Conservation (phyloP, 2,888 invertebrate species). For the Mantis religiosa region DNA sequence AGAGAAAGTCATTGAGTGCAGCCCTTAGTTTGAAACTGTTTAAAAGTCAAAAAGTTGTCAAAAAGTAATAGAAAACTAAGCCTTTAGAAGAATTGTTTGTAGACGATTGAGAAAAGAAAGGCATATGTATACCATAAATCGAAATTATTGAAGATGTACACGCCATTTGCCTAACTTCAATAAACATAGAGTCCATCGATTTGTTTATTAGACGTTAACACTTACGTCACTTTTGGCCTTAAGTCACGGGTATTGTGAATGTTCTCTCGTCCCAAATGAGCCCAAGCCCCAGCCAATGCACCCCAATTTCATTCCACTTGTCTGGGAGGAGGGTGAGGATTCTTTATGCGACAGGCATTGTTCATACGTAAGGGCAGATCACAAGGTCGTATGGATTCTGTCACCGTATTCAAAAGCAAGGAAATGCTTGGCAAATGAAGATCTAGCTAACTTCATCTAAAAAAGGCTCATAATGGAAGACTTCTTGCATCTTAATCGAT, state of each 20-base stretch:
- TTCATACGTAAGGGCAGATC: neutral
- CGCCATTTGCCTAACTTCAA: too few relatives aligned
- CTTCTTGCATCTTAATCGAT: neutral
- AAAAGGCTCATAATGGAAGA: neutral
- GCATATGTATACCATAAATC: too few relatives aligned
- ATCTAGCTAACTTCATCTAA: neutral
- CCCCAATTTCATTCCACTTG: slow-evolving; percentile 17
- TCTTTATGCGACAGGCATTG: slow-evolving; percentile 6
- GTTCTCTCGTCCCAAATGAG: slow-evolving; percentile 5
- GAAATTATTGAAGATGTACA: too few relatives aligned
- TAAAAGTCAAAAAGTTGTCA: too few relatives aligned
- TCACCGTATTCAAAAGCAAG: neutral
- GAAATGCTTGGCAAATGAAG: neutral
- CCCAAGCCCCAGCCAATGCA: neutral
- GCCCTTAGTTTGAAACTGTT: too few relatives aligned
- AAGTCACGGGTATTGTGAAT: neutral
- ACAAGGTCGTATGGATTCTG: neutral
- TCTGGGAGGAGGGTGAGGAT: neutral
- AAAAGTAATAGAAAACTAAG: too few relatives aligned
- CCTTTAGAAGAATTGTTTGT: too few relatives aligned
- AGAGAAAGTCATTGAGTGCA: too few relatives aligned
- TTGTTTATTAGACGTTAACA: neutral
- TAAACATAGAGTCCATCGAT: too few relatives aligned
- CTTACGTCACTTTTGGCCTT: neutral
- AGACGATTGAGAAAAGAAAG: too few relatives aligned